Base-by-base conservation (phyloP, 2,113 vertebrate genomes). In the Nothoprocta pentlandii region DNA sequence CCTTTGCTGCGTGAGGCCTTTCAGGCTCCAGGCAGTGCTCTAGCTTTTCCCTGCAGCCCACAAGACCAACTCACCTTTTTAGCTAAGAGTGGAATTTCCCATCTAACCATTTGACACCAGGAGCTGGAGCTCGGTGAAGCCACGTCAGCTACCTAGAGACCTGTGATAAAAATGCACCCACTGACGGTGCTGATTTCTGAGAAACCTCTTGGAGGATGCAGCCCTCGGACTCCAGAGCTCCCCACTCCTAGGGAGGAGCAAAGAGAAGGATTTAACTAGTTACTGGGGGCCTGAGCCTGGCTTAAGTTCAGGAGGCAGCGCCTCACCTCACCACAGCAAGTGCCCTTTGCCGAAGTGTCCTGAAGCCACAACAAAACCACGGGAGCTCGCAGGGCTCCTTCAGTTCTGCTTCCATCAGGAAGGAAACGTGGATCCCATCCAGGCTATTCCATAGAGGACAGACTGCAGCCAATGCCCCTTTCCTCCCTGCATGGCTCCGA, bases 341-440 rank as follows among this genome's bases (percentile, higher is more conserved):
- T 1, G 1, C 12, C 32, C 41, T 46, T 0, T 0, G n/a, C 16
- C 39, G 32, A 44, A 79, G 58, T 1, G 0, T 58, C 54, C 0
- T 0, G 63, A 83, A 61, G 22, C 6, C 0, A 0, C 9, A 17
- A 28, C 41, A 30, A 36, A 42, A 59, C 70, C 4, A 3, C 42
- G 10, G 0, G 0, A 0, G 0, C 66, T 66, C 67, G 13, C 2
- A 78, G 17, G 5, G 21, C 11, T 70, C 46, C 42, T 84, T 54
- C 54, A 87, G 36, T 3, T 36, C 36, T 16, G 22, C 7, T 0
- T 0, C n/a, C 30, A 21, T 4, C 49, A 61, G 42, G 46, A 67
- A 0, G 0, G 54, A 25, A 58, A 84, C 12, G n/a, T 3, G 26
- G 39, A 75, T 68, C 39, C 14, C 39, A 59, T 17, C 46, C 41